Percentiles rank a stretch among this genome's conserved stretches.
Conservation (phyloP, 2,113 vertebrate species). For the Cryptotis parvus region DNA sequence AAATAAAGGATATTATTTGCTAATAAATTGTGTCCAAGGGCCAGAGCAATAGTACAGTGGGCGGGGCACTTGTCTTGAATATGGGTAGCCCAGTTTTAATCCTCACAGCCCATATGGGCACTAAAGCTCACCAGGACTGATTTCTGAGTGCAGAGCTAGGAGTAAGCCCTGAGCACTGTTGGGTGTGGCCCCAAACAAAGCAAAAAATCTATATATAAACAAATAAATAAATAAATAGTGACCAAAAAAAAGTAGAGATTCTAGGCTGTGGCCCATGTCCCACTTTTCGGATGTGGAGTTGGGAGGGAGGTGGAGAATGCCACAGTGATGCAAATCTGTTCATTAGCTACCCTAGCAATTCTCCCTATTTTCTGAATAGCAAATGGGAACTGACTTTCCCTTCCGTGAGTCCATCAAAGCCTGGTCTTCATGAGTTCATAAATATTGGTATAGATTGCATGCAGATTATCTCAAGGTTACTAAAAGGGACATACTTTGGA, state of each 20-base stretch:
- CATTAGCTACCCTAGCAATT: not conserved
- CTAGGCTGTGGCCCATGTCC: not conserved
- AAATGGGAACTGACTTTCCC: not conserved
- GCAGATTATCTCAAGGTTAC: not conserved
- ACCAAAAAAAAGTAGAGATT: not conserved
- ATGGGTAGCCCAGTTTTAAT: too few species aligned
- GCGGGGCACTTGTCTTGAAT: too few species aligned
- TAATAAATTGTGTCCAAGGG: too few species aligned
- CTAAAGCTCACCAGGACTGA: too few species aligned
- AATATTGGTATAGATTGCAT: not conserved
- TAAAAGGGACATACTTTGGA: not conserved
- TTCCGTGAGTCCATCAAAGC: not conserved
- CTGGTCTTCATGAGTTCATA: not conserved
- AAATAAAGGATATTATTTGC: too few species aligned
- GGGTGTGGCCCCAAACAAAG: too few species aligned
- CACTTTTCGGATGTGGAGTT: not conserved
- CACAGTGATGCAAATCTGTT: not conserved
- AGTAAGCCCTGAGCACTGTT: too few species aligned
- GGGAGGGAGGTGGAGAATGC: not conserved
- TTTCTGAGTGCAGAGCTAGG: too few species aligned
- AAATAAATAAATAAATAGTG: too few species aligned
- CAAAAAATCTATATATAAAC: too few species aligned
- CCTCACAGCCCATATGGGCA: too few species aligned
- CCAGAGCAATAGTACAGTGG: too few species aligned
- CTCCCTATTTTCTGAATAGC: not conserved